Evolutionary conservation across 2,113 vertebrate genomes (phyloP), one percentile per base, ranked within the genome.

Genomic region (Saguinus imperator): DNA sequence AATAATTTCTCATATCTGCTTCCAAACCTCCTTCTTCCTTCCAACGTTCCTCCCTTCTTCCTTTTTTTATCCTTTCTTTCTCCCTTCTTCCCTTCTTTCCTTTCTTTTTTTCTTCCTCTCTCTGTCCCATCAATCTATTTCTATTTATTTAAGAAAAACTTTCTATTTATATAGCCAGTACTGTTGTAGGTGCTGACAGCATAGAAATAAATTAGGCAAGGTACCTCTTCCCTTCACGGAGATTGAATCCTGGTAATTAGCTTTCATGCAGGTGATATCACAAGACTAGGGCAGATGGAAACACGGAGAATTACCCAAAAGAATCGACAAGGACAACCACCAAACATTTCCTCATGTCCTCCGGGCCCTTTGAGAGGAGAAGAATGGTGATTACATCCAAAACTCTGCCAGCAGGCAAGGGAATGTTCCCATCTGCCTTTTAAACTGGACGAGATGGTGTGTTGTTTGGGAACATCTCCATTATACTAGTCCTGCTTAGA

Each of bases 151-250:
- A 23, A n/a, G 40, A 9, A 82, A 90, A 68, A 12, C 2, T 5
- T 89, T 50, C 37, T 48, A 25, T 77, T 23, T 50, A 0, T 29
- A 29, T 5, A 7, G 4, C 23, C 43, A 83, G 20, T 55, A 48
- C 11, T 35, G 27, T 18, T 35, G 14, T 25, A 45, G 9, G 6
- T 48, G 52, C 23, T 86, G 43, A 91, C 91, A 77, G 61, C 45
- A 76, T 16, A 68, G 8, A 58, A 37, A 70, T 80, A 76, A 94
- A 35, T 91, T 48, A 89, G 16, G 61, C 64, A 79, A 87, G 68
- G 8, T 64, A 13, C 23, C 86, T 64, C 29, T 29, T 61, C 16
- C 17, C 37, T 94, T 94, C 45, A 11, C n/a, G 61, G 64, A 91
- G 45, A 23, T 45, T 70, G 25, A 83, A 68, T 75, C 64, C 16